Conservation (phyloP, 2,113 vertebrate genomes). For the Parus major region DNA sequence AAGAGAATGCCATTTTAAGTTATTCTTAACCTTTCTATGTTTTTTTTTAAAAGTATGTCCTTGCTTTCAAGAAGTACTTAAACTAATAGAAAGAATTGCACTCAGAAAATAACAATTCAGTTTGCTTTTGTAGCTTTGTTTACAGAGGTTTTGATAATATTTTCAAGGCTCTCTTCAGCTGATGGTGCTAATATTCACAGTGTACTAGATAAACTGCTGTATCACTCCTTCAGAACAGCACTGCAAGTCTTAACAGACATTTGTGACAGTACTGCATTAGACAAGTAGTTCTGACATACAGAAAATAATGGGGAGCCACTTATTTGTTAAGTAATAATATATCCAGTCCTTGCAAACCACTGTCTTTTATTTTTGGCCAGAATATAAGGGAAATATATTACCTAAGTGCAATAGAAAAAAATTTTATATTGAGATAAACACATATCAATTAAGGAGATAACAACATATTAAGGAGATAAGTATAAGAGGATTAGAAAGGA, state of each 20-base stretch:
- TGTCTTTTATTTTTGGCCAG: neutral
- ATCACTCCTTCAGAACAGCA: neutral
- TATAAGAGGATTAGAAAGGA: neutral
- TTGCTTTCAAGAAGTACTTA: neutral
- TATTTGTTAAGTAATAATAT: neutral
- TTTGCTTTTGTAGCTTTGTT: neutral
- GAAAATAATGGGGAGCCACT: neutral
- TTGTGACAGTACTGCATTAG: neutral
- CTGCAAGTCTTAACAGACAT: neutral
- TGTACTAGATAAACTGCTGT: neutral
- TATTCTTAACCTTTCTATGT: neutral
- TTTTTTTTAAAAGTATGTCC: neutral
- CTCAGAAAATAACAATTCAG: neutral
- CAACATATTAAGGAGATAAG: neutral
- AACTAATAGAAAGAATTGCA: neutral
- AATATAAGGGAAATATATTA: neutral
- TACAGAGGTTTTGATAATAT: neutral
- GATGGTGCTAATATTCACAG: neutral
- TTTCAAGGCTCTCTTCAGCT: constrained; percentile 16
- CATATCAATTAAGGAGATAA: neutral
- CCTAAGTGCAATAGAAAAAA: neutral
- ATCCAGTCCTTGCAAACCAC: neutral
- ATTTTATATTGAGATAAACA: neutral
- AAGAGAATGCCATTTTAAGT: neutral
- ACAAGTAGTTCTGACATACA: neutral